These are phyloP conservation scores for Morelia viridis DNA, from an alignment of 2,797 vertebrate genomes.

Conservation along the genomic window DNA sequence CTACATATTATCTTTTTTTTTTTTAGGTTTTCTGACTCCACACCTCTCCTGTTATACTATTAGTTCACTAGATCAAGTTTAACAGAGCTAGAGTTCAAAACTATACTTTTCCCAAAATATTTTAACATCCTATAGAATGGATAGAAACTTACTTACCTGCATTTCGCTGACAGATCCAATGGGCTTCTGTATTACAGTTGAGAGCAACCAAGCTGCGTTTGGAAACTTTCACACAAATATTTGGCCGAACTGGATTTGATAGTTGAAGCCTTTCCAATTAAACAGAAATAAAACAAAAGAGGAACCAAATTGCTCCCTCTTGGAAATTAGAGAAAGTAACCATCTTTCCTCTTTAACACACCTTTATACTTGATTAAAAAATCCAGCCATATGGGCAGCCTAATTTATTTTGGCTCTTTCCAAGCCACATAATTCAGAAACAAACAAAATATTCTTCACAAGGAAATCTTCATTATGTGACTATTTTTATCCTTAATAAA, in stretches of 20 bases:
- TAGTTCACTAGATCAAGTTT: neutral
- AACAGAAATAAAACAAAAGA: constrained; percentile 4
- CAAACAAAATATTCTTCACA: neutral
- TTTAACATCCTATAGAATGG: neutral
- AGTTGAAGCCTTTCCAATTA: constrained; percentile 26
- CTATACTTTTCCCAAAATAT: neutral
- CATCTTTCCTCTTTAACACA: neutral
- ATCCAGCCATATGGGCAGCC: neutral
- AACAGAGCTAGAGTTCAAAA: neutral
- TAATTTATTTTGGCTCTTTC: neutral
- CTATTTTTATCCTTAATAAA: neutral
- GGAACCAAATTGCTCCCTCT: neutral
- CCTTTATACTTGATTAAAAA: neutral
- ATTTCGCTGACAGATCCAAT: constrained; percentile 40
- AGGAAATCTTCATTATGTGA: neutral
- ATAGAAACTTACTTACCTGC: constrained; percentile 17
- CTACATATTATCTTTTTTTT: neutral
- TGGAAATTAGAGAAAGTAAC: neutral
- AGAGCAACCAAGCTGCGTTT: constrained; percentile 19
- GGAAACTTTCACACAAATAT: constrained; percentile 40
- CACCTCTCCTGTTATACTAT: neutral
- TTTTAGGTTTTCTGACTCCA: neutral
- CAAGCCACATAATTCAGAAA: neutral
- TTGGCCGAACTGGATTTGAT: neutral
- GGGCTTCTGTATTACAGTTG: constrained; percentile 14